A percentile compares a stretch with the other conserved stretches of the same genome.
Conservation (phyloP, 2,888 invertebrate species). For the Thymelicus lineola region DNA sequence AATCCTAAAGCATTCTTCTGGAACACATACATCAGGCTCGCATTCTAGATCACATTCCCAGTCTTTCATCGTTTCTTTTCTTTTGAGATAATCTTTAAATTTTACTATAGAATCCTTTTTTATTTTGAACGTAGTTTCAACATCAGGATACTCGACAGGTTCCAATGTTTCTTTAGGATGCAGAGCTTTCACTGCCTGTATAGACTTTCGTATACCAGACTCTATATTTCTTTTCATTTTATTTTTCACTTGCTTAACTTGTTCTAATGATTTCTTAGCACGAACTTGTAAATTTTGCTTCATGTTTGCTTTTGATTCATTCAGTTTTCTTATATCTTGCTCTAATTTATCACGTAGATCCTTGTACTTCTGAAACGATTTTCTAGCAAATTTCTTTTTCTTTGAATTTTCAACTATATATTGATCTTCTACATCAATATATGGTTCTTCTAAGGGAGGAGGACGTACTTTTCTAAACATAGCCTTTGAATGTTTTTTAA, state of each 20-base stretch:
- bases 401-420: constrained; percentile 36
- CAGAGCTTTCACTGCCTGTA: constrained; percentile 4
- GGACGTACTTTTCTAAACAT: constrained; percentile 43
- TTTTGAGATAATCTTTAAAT: constrained; percentile 52
- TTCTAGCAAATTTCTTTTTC: constrained; percentile 39
- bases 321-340: constrained; percentile 46
- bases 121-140: constrained; percentile 43
- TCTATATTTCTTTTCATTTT: constrained; percentile 42
- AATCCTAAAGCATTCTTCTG: constrained; percentile 53
- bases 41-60: constrained; percentile 52
- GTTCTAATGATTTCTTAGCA: constrained; percentile 42
- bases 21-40: constrained; percentile 47
- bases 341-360: constrained; percentile 46
- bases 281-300: constrained; percentile 41
- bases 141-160: constrained; percentile 24
- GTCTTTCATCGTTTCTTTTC: constrained; percentile 47
- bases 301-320: constrained; percentile 43
- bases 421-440: constrained; percentile 25
- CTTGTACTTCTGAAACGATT: constrained; percentile 51
- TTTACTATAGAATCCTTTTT: constrained; percentile 58
- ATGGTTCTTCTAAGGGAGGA: constrained; percentile 3
- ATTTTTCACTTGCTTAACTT: constrained; percentile 45
- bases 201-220: constrained; percentile 22
- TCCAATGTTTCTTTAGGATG: neutral
- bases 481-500: constrained; percentile 47